Conservation (phyloP, 2,797 vertebrate species). For the Pristis pectinata region DNA sequence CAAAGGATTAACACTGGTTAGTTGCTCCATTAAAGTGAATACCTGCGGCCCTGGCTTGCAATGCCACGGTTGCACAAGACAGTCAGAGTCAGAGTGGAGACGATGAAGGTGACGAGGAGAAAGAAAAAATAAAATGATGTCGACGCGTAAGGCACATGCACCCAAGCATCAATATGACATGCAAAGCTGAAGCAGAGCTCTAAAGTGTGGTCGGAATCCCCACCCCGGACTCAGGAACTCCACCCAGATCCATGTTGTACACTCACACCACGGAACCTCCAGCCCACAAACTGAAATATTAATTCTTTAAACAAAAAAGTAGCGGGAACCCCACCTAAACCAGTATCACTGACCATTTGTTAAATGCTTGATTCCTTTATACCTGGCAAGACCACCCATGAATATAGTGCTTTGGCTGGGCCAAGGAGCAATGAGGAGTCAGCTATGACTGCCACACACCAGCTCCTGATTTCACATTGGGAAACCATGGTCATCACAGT, state of each 20-base stretch:
- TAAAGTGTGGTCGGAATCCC: not conserved
- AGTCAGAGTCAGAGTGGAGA: slow-evolving; percentile 28
- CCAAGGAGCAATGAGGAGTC: not conserved
- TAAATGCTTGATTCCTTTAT: not conserved
- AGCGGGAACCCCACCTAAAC: not conserved
- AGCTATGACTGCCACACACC: not conserved
- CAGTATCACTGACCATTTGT: not conserved
- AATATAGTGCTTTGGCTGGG: not conserved
- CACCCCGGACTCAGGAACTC: not conserved
- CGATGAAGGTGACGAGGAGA: slow-evolving; percentile 8
- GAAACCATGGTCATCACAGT: not conserved
- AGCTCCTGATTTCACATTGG: not conserved
- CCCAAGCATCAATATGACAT: slow-evolving; percentile 7
- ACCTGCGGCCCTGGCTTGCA: slow-evolving; percentile 34
- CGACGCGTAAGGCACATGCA: slow-evolving; percentile 16
- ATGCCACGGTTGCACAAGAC: slow-evolving; percentile 21
- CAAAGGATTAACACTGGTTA: slow-evolving; percentile 16
- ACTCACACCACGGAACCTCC: not conserved
- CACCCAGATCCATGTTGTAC: not conserved
- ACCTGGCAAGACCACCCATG: not conserved
- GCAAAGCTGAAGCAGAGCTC: slow-evolving; percentile 29
- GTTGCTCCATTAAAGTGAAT: not conserved
- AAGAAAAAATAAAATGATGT: slow-evolving; percentile 14
- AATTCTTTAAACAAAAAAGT: not conserved
- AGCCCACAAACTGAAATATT: not conserved